Evolutionary conservation across 2,113 vertebrate genomes (phyloP).

Genomic region (Clarias batrachus): DNA sequence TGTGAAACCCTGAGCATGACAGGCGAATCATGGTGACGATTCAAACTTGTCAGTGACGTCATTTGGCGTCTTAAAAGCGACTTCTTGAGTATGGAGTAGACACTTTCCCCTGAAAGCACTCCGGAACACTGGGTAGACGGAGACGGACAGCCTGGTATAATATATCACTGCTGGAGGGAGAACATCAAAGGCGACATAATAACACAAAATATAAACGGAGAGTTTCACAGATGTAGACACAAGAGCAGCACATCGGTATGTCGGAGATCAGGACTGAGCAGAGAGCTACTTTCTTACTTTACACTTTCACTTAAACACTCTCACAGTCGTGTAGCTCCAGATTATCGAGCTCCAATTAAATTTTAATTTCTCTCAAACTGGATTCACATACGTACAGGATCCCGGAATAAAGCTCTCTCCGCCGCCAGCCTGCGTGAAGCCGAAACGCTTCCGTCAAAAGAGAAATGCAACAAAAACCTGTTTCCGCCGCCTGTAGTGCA

Average conservation of each 20-base stretch:
- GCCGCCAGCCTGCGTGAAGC: neutral
- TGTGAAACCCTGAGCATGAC: neutral
- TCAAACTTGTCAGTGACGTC: neutral
- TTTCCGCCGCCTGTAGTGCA: constrained; percentile 27
- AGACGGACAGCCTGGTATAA: too few relatives aligned
- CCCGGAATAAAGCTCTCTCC: neutral
- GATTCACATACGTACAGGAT: neutral
- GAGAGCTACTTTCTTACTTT: neutral
- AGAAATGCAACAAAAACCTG: constrained; percentile 38
- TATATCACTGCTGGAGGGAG: too few relatives aligned
- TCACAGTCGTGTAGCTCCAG: neutral
- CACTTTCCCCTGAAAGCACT: neutral
- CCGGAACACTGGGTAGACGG: too few relatives aligned
- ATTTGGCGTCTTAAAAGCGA: neutral
- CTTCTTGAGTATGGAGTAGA: neutral
- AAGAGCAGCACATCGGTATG: neutral
- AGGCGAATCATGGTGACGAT: neutral
- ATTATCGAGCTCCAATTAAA: neutral
- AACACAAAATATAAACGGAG: too few relatives aligned
- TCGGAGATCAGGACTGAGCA: too few relatives aligned
- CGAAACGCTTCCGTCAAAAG: constrained; percentile 17
- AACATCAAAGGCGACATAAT: too few relatives aligned
- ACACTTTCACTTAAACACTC: neutral
- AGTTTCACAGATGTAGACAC: neutral
- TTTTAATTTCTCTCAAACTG: neutral